phyloP scores from a whole-genome alignment of 2,888 invertebrate genomes.

The Baronia brevicornis region DNA sequence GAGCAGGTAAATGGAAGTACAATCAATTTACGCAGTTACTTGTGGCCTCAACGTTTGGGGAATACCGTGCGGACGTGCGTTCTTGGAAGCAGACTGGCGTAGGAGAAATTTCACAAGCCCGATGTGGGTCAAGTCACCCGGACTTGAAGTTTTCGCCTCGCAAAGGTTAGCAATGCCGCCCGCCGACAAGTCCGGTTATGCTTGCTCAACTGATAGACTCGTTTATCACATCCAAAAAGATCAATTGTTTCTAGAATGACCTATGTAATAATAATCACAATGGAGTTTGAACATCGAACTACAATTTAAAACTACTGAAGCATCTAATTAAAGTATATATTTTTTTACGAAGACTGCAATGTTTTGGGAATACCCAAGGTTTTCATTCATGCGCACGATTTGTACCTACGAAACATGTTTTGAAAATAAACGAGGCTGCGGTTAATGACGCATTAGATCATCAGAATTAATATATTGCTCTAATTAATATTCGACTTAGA shows the following conservation, averaged over 20 bases:
- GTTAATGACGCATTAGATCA: slow-evolving; percentile 30
- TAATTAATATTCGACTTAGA: slow-evolving; percentile 5
- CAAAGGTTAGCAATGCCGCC: slow-evolving; percentile 62
- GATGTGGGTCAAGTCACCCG: slow-evolving; percentile 72
- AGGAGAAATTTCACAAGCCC: slow-evolving; percentile 70
- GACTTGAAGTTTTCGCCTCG: slow-evolving; percentile 67
- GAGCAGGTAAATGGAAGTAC: slow-evolving; percentile 27
- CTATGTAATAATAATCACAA: slow-evolving; percentile 19
- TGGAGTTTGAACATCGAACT: too few species aligned
- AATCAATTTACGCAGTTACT: slow-evolving; percentile 9
- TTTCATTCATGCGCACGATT: slow-evolving; percentile 52
- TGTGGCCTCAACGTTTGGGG: slow-evolving; percentile 30
- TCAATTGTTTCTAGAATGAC: slow-evolving; percentile 47
- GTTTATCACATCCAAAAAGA: slow-evolving; percentile 63
- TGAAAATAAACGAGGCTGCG: slow-evolving; percentile 48
- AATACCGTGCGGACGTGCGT: slow-evolving; percentile 52
- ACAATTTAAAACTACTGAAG: too few species aligned
- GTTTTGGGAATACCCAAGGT: slow-evolving; percentile 44
- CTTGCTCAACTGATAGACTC: slow-evolving; percentile 64
- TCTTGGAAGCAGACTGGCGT: slow-evolving; percentile 57
- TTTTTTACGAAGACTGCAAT: slow-evolving; percentile 16
- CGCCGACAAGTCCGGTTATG: slow-evolving; percentile 54
- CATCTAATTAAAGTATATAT: too few species aligned
- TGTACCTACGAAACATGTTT: slow-evolving; percentile 29
- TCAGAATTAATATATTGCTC: slow-evolving; percentile 10